phyloP scores from a whole-genome alignment of 2,888 invertebrate genomes.

The Apantesis nais region DNA sequence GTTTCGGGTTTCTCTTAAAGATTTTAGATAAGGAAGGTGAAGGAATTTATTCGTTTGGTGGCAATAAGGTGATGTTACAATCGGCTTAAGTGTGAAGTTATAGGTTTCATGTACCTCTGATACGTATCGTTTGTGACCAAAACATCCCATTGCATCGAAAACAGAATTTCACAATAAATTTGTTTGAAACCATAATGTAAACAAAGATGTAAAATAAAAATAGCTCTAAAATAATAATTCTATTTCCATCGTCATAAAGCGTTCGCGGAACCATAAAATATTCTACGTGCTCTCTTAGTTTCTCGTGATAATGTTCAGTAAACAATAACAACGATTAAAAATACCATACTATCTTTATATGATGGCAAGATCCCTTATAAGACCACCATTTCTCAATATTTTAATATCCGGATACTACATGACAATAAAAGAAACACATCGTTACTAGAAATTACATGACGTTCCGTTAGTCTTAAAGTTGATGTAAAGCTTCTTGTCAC shows the following conservation, averaged over 20 bases:
- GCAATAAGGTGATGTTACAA: constrained; percentile 82
- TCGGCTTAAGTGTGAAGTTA: constrained; percentile 72
- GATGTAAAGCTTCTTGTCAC: constrained; percentile 75
- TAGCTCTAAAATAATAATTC: constrained; percentile 31
- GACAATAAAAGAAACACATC: constrained; percentile 80
- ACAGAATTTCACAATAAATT: constrained; percentile 21
- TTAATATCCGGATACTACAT: constrained; percentile 48
- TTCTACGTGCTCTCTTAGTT: constrained; percentile 37
- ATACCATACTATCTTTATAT: constrained; percentile 19
- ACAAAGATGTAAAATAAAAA: constrained; percentile 26
- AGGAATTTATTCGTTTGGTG: constrained; percentile 81
- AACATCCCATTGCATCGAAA: constrained; percentile 22
- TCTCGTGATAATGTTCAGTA: constrained; percentile 31
- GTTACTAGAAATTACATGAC: constrained; percentile 82
- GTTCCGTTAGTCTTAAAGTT: constrained; percentile 72
- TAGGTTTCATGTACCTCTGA: constrained; percentile 64
- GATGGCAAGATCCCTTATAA: constrained; percentile 41
- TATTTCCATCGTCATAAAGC: constrained; percentile 41
- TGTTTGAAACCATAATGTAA: constrained; percentile 26
- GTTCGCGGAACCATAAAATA: constrained; percentile 40
- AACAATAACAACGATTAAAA: constrained; percentile 10
- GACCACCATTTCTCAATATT: constrained; percentile 48
- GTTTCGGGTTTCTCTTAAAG: constrained; percentile 84
- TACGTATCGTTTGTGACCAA: constrained; percentile 50
- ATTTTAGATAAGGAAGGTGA: constrained; percentile 76